These are phyloP conservation scores for Cryptotermes secundus DNA, from an alignment of 1,140 invertebrate genomes.

Conservation along the genomic window DNA sequence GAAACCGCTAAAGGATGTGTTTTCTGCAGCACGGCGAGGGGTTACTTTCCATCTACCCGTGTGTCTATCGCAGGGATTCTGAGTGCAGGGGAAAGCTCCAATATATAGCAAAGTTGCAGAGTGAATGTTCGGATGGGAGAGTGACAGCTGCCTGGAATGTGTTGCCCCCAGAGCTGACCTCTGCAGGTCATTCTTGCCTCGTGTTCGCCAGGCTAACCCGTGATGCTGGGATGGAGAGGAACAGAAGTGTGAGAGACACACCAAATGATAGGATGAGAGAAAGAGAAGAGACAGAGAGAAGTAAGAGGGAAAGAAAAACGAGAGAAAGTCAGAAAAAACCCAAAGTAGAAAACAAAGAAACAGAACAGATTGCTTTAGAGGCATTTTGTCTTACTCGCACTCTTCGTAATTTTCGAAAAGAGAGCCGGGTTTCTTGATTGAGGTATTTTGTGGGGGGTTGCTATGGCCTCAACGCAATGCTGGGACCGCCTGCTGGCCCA, in stretches of 20 bases:
- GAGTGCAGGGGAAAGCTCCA: not conserved
- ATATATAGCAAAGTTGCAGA: not conserved
- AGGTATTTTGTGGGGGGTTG: too few species aligned
- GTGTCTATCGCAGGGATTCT: too few species aligned
- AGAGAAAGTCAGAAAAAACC: not conserved
- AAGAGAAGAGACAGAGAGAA: not conserved
- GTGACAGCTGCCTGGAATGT: not conserved
- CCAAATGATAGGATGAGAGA: not conserved
- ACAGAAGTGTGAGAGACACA: not conserved
- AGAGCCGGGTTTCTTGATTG: too few species aligned
- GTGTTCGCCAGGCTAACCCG: too few species aligned
- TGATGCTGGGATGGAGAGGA: not conserved
- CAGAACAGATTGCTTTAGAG: too few species aligned
- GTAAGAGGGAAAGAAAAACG: not conserved
- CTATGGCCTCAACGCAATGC: too few species aligned
- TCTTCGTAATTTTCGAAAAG: too few species aligned
- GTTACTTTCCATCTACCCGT: not conserved
- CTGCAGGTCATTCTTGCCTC: not conserved
- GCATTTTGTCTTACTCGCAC: too few species aligned
- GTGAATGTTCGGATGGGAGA: not conserved
- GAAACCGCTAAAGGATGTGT: not conserved
- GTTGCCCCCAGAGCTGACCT: not conserved
- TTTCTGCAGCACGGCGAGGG: not conserved
- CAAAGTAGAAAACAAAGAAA: too few species aligned
- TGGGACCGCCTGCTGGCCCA: too few species aligned